Evolutionary conservation across 2,113 vertebrate genomes (phyloP).

Genomic region (Paradisaea rubra): DNA sequence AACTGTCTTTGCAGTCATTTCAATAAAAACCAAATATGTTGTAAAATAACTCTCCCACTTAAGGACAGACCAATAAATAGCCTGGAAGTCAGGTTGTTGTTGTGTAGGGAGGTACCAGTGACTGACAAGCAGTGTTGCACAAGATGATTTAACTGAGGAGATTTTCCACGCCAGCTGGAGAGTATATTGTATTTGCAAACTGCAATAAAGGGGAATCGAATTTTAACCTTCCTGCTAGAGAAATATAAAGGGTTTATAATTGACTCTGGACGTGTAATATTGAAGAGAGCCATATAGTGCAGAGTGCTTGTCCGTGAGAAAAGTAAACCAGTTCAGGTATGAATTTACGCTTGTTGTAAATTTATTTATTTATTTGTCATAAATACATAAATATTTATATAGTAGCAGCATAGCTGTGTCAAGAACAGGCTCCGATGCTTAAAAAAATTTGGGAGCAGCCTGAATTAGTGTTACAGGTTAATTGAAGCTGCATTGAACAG

Average conservation of each 20-base stretch:
- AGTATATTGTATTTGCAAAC: slow-evolving; percentile 17
- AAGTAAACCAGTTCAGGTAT: not conserved
- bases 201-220: slow-evolving; percentile 18
- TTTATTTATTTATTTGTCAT: not conserved
- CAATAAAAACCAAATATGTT: not conserved
- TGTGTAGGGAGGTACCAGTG: not conserved
- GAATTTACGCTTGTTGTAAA: not conserved
- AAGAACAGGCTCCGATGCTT: not conserved
- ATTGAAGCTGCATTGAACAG: not conserved
- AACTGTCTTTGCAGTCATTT: not conserved
- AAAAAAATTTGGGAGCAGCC: not conserved
- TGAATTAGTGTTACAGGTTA: not conserved
- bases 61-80: not conserved
- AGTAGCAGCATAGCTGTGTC: not conserved
- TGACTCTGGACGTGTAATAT: not conserved
- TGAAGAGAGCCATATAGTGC: not conserved
- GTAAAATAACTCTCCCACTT: not conserved
- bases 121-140: not conserved
- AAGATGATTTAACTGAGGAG: slow-evolving; percentile 13
- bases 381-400: not conserved
- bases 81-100: not conserved
- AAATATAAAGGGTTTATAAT: slow-evolving; percentile 19
- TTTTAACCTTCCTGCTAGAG: slow-evolving; percentile 26
- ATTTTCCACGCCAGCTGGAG: slow-evolving; percentile 1
- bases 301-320: not conserved